These are phyloP conservation scores for Palythoa grandiflora DNA, from an alignment of 92 coral and sea anemone genomes.

Conservation along the genomic window DNA sequence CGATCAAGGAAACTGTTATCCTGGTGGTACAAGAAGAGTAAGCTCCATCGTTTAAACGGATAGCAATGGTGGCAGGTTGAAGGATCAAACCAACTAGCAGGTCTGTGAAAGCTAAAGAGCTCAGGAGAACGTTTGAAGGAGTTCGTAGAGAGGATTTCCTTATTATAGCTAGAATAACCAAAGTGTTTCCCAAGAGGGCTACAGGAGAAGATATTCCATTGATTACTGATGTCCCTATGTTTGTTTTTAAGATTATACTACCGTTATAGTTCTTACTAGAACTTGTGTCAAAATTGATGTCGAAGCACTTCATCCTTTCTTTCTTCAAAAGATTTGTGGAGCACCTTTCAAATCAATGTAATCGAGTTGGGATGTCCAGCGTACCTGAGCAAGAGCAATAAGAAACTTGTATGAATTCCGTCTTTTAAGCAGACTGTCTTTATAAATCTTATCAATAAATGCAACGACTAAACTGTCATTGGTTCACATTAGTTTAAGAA, in stretches of 20 bases:
- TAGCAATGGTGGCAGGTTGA: constrained; percentile 11
- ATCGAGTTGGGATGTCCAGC: too few species aligned
- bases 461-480: too few species aligned
- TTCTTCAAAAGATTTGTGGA: not conserved
- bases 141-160: constrained; percentile 11
- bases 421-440: too few species aligned
- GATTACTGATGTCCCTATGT: constrained; percentile 14
- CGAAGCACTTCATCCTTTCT: constrained; percentile 23
- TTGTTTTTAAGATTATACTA: not conserved
- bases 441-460: too few species aligned
- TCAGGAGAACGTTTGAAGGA: constrained; percentile 23
- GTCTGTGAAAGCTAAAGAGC: constrained; percentile 22
- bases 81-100: constrained; percentile 17
- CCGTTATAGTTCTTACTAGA: not conserved
- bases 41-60: not conserved
- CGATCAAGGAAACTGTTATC: constrained; percentile 17
- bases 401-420: too few species aligned
- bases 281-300: not conserved
- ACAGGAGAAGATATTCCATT: constrained; percentile 23
- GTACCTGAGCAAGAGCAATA: too few species aligned
- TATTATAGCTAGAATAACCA: constrained; percentile 9
- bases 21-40: not conserved
- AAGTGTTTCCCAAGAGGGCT: constrained; percentile 10
- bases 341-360: too few species aligned
- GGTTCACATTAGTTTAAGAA: too few species aligned